These are phyloP conservation scores for Cordylochernes scorpioides DNA, from an alignment of 2,888 invertebrate genomes.

Conservation along the genomic window DNA sequence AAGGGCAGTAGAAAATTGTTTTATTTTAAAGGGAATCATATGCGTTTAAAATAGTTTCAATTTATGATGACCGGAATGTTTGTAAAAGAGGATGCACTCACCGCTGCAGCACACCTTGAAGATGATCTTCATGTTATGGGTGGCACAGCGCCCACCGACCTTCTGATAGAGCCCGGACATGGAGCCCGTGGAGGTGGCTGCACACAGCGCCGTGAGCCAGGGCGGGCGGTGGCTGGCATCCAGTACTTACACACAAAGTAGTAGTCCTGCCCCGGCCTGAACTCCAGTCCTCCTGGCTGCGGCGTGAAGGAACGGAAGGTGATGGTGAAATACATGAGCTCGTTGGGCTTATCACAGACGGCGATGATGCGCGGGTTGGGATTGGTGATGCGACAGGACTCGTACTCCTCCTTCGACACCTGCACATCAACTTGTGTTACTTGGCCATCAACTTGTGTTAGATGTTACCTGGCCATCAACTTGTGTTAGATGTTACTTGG, in stretches of 20 bases:
- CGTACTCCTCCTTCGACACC: conserved; percentile 81
- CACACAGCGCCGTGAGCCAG: no score
- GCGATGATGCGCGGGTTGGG: conserved; percentile 76
- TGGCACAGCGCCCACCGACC: conserved; percentile 68
- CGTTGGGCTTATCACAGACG: conserved; percentile 80
- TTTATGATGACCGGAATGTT: no score
- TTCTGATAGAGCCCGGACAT: conserved; percentile 59
- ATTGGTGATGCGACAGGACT: conserved; percentile 81
- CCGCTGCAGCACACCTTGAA: conserved; percentile 64
- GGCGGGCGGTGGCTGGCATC: background rate
- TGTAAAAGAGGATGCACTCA: no score
- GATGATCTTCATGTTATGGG: conserved; percentile 80
- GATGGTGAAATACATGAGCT: conserved; percentile 79
- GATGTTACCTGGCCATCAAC: no score
- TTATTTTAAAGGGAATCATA: no score
- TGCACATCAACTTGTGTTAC: no score
- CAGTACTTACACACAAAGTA: conserved; percentile 39
- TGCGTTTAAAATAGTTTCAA: no score
- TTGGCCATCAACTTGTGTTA: no score
- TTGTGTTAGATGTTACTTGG: no score
- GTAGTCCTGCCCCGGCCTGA: conserved; percentile 75
- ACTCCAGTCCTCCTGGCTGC: conserved; percentile 76
- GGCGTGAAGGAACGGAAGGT: conserved; percentile 87
- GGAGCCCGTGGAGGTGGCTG: conserved; percentile 11
- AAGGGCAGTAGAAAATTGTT: no score